phyloP scores from a whole-genome alignment of 2,797 vertebrate species.

The Gambusia yucatana region DNA sequence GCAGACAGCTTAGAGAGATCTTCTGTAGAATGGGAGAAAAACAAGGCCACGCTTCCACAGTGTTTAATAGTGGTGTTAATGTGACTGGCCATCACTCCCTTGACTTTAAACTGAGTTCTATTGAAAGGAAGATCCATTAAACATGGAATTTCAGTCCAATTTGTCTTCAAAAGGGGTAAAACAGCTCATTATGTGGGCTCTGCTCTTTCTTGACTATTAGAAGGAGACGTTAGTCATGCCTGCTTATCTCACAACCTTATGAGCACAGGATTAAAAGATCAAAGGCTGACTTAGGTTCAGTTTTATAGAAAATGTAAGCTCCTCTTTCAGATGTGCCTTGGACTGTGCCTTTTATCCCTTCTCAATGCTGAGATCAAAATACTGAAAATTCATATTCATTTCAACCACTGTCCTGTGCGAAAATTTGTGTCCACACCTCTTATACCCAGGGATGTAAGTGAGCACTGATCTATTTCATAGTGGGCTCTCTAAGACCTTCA shows the following conservation, averaged over 20 bases:
- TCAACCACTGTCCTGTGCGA: constrained; percentile 69
- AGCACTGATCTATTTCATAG: constrained; percentile 75
- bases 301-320: constrained; percentile 90
- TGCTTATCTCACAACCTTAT: constrained; percentile 97
- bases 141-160: constrained; percentile 84
- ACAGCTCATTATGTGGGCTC: constrained; percentile 87
- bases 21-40: constrained; percentile 44
- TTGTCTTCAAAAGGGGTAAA: constrained; percentile 86
- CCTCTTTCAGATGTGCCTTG: constrained; percentile 83
- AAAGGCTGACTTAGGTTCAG: constrained; percentile 93
- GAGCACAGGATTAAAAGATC: constrained; percentile 98
- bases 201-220: constrained; percentile 88
- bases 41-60: constrained; percentile 36
- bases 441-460: constrained; percentile 58
- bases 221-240: constrained; percentile 93
- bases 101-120: constrained; percentile 70
- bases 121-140: constrained; percentile 81
- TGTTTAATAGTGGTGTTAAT: constrained; percentile 39
- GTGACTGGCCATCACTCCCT: constrained; percentile 47
- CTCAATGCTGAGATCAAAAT: constrained; percentile 78
- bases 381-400: constrained; percentile 78
- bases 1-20: constrained; percentile 54
- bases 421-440: constrained; percentile 76
- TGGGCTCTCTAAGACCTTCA: constrained; percentile 70
- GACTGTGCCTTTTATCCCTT: constrained; percentile 75